Conservation (phyloP, 2,888 invertebrate genomes). For the Archips crataeganus region DNA sequence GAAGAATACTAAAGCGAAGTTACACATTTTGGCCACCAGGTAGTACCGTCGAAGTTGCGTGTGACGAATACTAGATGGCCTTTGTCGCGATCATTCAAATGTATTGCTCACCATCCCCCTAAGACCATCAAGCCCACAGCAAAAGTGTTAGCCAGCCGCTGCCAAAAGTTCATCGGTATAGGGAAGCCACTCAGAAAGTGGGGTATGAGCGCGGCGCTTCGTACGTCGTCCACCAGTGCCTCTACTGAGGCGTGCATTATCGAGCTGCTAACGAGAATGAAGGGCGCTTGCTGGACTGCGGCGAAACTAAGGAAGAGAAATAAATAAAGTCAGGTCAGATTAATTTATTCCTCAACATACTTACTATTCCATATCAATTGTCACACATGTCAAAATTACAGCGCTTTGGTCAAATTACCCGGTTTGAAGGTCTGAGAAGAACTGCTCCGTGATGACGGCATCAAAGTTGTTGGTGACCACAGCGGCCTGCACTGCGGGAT, state of each 20-base stretch:
- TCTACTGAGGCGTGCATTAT: conserved; percentile 57
- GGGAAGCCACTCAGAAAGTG: conserved; percentile 52
- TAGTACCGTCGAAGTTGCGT: neutral
- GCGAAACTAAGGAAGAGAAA: conserved; percentile 54
- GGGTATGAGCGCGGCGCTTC: conserved; percentile 58
- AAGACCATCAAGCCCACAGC: conserved; percentile 44
- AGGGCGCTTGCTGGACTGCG: conserved; percentile 63
- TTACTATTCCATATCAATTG: too few species aligned
- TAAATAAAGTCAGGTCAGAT: too few species aligned
- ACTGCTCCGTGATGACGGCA: conserved; percentile 68
- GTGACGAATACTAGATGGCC: neutral
- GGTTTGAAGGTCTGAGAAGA: conserved; percentile 63
- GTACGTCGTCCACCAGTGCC: conserved; percentile 59
- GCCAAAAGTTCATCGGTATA: conserved; percentile 61
- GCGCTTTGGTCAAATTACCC: conserved; percentile 51
- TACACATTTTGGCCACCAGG: neutral
- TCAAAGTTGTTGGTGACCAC: conserved; percentile 58
- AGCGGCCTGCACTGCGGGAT: conserved; percentile 49
- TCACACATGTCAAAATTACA: too few species aligned
- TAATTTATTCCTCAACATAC: too few species aligned
- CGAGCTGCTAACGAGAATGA: conserved; percentile 62
- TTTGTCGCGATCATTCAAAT: neutral
- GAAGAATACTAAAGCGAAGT: too few species aligned
- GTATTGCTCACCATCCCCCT: conserved; percentile 53
- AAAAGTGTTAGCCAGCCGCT: conserved; percentile 54